Percentiles rank a stretch among this genome's conserved stretches.
Conservation (phyloP, 1,140 invertebrate species). For the Cydia pomonella region DNA sequence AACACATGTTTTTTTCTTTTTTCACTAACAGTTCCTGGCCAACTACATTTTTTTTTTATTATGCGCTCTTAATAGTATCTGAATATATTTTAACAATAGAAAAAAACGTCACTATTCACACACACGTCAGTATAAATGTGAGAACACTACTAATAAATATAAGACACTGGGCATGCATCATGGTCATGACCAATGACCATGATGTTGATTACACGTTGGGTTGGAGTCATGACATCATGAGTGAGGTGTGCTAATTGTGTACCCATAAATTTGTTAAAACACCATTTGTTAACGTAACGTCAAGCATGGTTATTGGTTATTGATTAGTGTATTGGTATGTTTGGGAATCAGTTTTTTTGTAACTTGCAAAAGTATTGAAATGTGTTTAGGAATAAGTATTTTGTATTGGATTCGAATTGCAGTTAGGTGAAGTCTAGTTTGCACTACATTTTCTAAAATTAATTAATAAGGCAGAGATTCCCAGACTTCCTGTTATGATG, state of each 20-base stretch:
- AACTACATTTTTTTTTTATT: not conserved
- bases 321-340: not conserved
- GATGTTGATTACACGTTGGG: conserved; percentile 8
- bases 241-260: conserved; percentile 23
- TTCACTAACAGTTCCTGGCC: too few species aligned
- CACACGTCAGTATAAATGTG: conserved; percentile 3
- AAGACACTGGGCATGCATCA: not conserved
- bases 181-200: not conserved
- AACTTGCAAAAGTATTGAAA: too few species aligned
- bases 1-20: too few species aligned
- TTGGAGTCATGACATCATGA: conserved; percentile 25
- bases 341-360: not conserved
- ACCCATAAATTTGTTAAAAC: not conserved
- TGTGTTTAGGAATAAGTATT: too few species aligned
- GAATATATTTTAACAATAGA: too few species aligned
- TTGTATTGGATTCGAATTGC: too few species aligned
- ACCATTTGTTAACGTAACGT: not conserved
- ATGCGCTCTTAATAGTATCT: not conserved
- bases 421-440: too few species aligned
- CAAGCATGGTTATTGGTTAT: not conserved
- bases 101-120: not conserved
- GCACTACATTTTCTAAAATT: too few species aligned
- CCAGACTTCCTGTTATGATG: too few species aligned
- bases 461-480: too few species aligned
- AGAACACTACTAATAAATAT: not conserved